Percentiles rank a stretch among this genome's conserved stretches.
phyloP scores from a whole-genome alignment of 1,140 invertebrate genomes.

The Chrysomallon squamiferum region DNA sequence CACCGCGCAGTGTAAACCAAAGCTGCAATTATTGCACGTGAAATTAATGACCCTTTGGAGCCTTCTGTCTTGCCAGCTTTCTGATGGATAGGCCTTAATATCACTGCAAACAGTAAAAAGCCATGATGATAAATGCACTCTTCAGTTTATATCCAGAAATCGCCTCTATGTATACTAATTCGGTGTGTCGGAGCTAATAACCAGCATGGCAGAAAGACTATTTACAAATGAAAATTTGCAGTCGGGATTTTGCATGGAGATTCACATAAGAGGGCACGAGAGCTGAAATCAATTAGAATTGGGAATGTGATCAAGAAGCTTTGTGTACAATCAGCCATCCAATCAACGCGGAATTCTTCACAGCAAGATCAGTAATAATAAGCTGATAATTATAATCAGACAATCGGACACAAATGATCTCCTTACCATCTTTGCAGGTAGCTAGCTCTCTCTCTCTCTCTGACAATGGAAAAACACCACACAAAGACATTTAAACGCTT shows the following conservation, averaged over 20 bases:
- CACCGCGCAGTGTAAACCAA: conserved; percentile 9
- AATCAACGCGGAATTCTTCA: neutral
- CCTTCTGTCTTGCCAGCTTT: conserved; percentile 7
- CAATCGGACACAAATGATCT: neutral
- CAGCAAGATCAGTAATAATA: neutral
- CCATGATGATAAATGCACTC: conserved; percentile 2
- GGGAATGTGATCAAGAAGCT: conserved; percentile 5
- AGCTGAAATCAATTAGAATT: conserved; percentile 8
- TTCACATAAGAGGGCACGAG: conserved; percentile 4
- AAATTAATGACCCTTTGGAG: conserved; percentile 21
- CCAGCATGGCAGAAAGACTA: neutral
- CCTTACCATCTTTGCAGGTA: neutral
- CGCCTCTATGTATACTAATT: neutral
- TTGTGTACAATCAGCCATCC: neutral
- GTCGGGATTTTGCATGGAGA: neutral
- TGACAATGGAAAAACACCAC: no score
- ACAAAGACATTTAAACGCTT: no score
- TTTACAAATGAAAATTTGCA: conserved; percentile 1
- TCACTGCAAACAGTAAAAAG: conserved; percentile 4
- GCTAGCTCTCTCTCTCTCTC: no score
- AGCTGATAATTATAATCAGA: conserved; percentile 8
- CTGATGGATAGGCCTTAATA: conserved; percentile 2
- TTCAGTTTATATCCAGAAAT: conserved; percentile 5
- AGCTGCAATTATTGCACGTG: conserved; percentile 16
- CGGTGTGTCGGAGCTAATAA: neutral